A percentile compares a stretch with the other conserved stretches of the same genome.
Conservation (phyloP, 2,113 vertebrate genomes). For the Rhinopomastus cyanomelas region DNA sequence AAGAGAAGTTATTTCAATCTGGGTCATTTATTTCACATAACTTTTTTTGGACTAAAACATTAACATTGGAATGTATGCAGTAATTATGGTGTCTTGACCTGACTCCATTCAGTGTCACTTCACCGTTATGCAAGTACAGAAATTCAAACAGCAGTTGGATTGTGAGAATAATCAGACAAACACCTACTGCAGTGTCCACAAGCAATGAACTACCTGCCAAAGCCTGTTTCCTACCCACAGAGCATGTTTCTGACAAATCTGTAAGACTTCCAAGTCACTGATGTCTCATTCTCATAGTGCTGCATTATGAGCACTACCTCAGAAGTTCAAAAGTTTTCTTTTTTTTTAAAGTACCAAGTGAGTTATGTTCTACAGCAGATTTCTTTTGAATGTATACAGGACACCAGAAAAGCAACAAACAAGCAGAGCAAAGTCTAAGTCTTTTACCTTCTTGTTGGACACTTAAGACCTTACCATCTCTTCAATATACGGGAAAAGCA, state of each 20-base stretch:
- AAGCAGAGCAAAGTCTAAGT: background rate
- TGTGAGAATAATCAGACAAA: background rate
- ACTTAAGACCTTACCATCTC: constrained; percentile 88
- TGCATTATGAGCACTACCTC: background rate
- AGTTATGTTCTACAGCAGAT: constrained; percentile 73
- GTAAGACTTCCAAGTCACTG: background rate
- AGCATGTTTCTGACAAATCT: background rate
- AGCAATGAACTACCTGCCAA: background rate
- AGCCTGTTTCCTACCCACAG: background rate
- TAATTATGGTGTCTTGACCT: background rate
- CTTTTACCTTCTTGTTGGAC: background rate
- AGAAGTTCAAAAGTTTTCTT: background rate
- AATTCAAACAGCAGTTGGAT: background rate
- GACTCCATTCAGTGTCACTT: background rate
- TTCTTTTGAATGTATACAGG: constrained; percentile 14
- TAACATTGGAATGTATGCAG: background rate
- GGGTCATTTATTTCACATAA: background rate
- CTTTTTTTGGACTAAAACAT: background rate
- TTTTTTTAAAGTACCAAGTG: background rate
- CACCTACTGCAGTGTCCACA: background rate
- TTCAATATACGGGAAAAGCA: constrained; percentile 93
- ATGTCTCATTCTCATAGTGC: background rate
- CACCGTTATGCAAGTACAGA: background rate
- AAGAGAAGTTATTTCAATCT: constrained; percentile 30
- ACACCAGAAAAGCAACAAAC: constrained; percentile 59